A percentile compares a stretch with the other conserved stretches of the same genome.
phyloP scores from a whole-genome alignment of 2,113 vertebrate species.

The Mesoclemmys tuberculata region DNA sequence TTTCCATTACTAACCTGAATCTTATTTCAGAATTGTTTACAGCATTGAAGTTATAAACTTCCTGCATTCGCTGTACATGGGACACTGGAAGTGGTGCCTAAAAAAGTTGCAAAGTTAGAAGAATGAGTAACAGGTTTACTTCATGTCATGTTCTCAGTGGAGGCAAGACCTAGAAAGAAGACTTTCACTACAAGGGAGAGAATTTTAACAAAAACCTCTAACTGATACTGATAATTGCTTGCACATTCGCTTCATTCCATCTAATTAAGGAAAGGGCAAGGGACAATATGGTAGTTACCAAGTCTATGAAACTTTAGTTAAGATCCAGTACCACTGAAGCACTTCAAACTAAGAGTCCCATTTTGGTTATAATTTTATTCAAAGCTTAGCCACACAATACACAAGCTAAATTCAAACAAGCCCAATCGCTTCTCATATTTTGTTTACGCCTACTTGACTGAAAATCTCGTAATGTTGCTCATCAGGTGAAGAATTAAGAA shows the following conservation, averaged over 20 bases:
- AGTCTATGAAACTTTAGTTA: neutral
- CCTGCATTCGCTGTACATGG: slow-evolving; percentile 92
- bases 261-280: neutral
- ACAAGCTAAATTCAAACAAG: neutral
- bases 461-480: neutral
- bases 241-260: neutral
- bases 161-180: neutral
- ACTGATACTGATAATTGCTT: neutral
- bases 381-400: neutral
- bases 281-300: neutral
- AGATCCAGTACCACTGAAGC: accelerated
- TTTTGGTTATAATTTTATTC: neutral
- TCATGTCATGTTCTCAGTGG: neutral
- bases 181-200: neutral
- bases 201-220: neutral
- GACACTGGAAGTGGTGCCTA: slow-evolving; percentile 88
- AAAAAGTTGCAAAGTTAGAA: slow-evolving; percentile 7
- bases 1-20: slow-evolving; percentile 83
- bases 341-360: neutral
- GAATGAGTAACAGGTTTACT: neutral
- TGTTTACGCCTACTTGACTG: neutral
- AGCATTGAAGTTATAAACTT: slow-evolving; percentile 89
- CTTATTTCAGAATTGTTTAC: slow-evolving; percentile 92
- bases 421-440: neutral
- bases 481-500: neutral